Evolutionary conservation across 2,113 vertebrate species (phyloP), one percentile per base, ranked within the genome.

Genomic region (Carollia perspicillata): DNA sequence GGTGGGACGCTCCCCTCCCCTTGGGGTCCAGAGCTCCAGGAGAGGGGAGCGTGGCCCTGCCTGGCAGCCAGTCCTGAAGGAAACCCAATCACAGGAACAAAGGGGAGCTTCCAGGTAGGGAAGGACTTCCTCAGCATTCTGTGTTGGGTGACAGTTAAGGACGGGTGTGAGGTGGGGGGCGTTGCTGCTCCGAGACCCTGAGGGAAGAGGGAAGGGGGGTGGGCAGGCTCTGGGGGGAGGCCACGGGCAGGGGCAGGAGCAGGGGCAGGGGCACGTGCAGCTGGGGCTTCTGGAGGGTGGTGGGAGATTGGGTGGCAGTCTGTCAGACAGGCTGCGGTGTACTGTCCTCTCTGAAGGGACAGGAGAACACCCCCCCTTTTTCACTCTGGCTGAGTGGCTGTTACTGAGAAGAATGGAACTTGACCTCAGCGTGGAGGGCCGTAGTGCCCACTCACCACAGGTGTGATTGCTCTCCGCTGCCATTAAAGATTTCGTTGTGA

Each of bases 21-120:
- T n/a, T 47, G 51, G 60, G 51, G 30, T 20, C 44, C n/a, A 33
- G 86, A 65, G 83, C 17, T 35, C 79, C 6, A 0, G 14, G n/a
- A 83, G 53, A 68, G 12, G 37, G 37, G 22, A 49, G 18, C 14
- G 2, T 30, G 77, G n/a, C 3, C 49, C 40, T 55, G 28, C 35
- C 12, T 33, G 78, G 33, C 1, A 35, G 71, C 55, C 37, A 71
- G 60, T 79, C 75, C 58, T 12, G 20, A 68, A 74, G 93, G 93
- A 75, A 86, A 42, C 12, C 47, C 20, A 22, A 23, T 35, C 53
- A 40, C 4, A 83, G 30, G 66, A 44, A 40, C 60, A 30, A 75
- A 84, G 7, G 14, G 53, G 71, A 63, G 20, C 42, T 89, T 94
- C 60, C 44, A 90, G 95, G 93, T 80, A 30, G 49, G 37, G 58